A percentile compares a stretch with the other conserved stretches of the same genome.
Conservation (phyloP, 2,888 invertebrate genomes). For the Scaptomyza cyrtandrae region DNA sequence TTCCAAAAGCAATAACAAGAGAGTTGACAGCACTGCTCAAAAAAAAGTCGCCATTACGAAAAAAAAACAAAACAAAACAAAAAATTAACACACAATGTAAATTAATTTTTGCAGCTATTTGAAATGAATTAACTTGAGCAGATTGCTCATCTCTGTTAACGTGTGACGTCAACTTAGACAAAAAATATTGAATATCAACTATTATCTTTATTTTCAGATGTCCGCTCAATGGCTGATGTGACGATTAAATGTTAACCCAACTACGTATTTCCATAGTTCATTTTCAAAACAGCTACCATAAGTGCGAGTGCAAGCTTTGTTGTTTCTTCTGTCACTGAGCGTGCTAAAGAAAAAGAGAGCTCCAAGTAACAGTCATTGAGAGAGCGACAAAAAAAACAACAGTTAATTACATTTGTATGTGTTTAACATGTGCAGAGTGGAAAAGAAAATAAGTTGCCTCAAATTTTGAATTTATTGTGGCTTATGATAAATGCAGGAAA, state of each 20-base stretch:
- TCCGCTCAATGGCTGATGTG: background rate
- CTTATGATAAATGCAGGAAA: constrained; percentile 23
- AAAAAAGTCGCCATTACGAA: background rate
- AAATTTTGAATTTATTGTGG: constrained; percentile 43
- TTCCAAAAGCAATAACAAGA: background rate
- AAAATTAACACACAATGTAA: background rate
- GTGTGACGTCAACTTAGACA: background rate
- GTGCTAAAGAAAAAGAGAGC: constrained; percentile 4
- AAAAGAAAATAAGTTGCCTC: no score
- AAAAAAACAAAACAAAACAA: no score
- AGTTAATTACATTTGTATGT: constrained; percentile 2
- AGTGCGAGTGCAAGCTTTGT: background rate
- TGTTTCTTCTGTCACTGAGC: background rate
- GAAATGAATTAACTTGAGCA: background rate
- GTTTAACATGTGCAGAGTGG: background rate
- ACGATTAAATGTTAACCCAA: background rate
- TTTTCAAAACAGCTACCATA: background rate
- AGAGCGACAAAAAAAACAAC: background rate
- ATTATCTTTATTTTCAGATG: background rate
- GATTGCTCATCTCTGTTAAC: background rate
- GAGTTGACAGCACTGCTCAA: background rate
- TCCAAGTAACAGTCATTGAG: background rate
- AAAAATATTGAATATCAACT: background rate
- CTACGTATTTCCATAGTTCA: no score
- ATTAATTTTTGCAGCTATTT: no score